A percentile compares a stretch with the other conserved stretches of the same genome.
phyloP scores from a whole-genome alignment of 2,113 vertebrate genomes.

The Junco hyemalis region DNA sequence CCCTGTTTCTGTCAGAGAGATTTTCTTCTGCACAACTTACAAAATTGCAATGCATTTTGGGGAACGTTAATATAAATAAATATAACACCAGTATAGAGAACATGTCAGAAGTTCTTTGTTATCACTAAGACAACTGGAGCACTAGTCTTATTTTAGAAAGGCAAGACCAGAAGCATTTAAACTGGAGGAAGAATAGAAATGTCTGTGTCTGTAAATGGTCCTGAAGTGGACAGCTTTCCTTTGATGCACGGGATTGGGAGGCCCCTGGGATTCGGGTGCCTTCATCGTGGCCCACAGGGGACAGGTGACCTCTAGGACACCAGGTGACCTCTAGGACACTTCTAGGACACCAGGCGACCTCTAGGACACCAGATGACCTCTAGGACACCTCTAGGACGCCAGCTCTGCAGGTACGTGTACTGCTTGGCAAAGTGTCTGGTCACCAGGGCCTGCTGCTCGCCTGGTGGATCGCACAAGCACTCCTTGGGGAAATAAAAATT shows the following conservation, averaged over 20 bases:
- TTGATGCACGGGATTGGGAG: accelerated
- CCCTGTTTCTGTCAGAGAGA: not conserved
- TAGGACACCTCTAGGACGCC: no score
- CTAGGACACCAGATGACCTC: no score
- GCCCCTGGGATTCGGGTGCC: not conserved
- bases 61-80: not conserved
- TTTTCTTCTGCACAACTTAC: not conserved
- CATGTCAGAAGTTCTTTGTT: not conserved
- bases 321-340: no score
- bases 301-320: not conserved
- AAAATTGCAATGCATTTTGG: not conserved
- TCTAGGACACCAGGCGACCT: no score
- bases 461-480: not conserved
- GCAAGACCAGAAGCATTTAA: not conserved
- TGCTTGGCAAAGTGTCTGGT: not conserved
- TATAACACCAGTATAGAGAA: not conserved
- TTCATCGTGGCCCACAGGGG: accelerated
- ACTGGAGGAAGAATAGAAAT: not conserved
- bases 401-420: accelerated
- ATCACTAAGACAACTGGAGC: not conserved
- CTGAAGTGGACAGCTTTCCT: not conserved
- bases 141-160: not conserved
- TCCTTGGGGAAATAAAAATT: not conserved
- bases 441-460: not conserved
- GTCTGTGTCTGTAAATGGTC: accelerated